phyloP scores from a whole-genome alignment of 2,888 invertebrate species.

The Heliconius ismenius region DNA sequence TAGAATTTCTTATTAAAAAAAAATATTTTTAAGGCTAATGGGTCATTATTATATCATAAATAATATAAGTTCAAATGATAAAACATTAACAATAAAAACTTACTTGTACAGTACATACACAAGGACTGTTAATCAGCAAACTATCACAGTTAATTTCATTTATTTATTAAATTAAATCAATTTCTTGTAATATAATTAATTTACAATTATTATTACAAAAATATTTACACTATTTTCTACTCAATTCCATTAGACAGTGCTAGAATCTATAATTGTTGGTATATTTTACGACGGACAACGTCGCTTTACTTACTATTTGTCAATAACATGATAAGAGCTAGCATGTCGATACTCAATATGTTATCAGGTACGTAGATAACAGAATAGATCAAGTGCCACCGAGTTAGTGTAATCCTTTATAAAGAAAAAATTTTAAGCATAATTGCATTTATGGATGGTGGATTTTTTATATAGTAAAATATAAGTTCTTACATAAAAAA shows the following conservation, averaged over 20 bases:
- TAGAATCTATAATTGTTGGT: not conserved
- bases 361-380: conserved; percentile 62
- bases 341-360: conserved; percentile 55
- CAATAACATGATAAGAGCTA: conserved; percentile 56
- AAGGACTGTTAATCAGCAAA: not conserved
- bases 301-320: conserved; percentile 40
- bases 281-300: not conserved
- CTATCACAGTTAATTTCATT: not conserved
- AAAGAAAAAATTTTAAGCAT: not conserved
- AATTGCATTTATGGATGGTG: not conserved
- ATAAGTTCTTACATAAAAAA: too few relatives aligned
- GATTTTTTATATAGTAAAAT: not conserved
- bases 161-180: not conserved
- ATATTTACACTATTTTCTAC: not conserved
- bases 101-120: conserved; percentile 10
- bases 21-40: not conserved
- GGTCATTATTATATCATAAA: not conserved
- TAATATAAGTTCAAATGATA: not conserved
- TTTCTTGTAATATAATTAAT: not conserved
- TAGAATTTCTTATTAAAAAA: not conserved
- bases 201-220: not conserved
- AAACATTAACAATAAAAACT: not conserved
- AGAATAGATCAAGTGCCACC: conserved; percentile 47
- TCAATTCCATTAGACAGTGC: not conserved
- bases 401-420: conserved; percentile 6